phyloP scores from a whole-genome alignment of 2,888 invertebrate genomes.

The Calameuta pallipes region DNA sequence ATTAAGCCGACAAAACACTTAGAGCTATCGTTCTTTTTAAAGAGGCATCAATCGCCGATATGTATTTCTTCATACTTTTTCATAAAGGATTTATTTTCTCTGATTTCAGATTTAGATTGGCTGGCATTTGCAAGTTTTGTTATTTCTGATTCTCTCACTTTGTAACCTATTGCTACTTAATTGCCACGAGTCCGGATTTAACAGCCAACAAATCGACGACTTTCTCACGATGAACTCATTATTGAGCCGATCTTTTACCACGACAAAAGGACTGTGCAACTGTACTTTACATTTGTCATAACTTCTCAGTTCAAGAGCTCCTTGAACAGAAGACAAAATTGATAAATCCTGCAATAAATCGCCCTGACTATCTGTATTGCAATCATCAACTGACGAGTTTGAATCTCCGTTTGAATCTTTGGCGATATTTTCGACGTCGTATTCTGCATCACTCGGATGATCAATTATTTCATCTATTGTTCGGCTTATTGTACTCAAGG shows the following conservation, averaged over 20 bases:
- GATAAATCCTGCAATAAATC: constrained; percentile 19
- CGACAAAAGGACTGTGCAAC: constrained; percentile 18
- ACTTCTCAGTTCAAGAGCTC: constrained; percentile 14
- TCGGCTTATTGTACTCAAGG: no score
- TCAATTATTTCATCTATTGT: no score
- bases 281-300: constrained; percentile 12
- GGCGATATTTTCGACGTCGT: background rate
- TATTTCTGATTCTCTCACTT: constrained; percentile 18
- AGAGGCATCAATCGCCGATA: constrained; percentile 23
- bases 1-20: constrained; percentile 19
- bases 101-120: constrained; percentile 3
- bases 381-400: constrained; percentile 10
- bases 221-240: constrained; percentile 15
- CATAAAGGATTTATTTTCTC: constrained; percentile 13
- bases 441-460: no score
- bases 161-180: constrained; percentile 23
- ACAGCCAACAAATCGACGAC: constrained; percentile 20
- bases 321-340: constrained; percentile 18
- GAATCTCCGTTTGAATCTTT: constrained; percentile 12
- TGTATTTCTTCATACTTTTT: constrained; percentile 19
- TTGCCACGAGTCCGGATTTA: constrained; percentile 10
- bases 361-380: constrained; percentile 4
- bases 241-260: constrained; percentile 18
- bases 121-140: background rate
- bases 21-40: constrained; percentile 12